Conservation (phyloP, 2,113 vertebrate genomes). For the Prietella phreatophila region DNA sequence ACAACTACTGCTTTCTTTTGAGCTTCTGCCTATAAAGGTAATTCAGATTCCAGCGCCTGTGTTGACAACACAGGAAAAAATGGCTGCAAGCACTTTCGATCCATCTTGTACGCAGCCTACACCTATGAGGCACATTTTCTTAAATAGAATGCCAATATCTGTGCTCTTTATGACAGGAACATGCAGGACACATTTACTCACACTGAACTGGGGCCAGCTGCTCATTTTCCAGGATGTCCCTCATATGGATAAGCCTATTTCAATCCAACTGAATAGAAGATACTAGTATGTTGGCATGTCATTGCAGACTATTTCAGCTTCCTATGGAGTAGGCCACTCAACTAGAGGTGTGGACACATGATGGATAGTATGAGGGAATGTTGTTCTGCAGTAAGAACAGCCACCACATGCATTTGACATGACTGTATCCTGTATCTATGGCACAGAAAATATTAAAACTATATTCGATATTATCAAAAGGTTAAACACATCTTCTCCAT, state of each 20-base stretch:
- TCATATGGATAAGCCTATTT: background rate
- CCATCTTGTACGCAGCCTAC: background rate
- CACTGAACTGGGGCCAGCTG: background rate
- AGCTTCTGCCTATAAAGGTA: background rate
- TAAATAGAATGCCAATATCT: background rate
- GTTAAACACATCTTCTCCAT: background rate
- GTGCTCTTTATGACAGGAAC: too few species aligned
- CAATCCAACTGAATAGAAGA: background rate
- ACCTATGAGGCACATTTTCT: too few species aligned
- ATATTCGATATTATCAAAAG: background rate
- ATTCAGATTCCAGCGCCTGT: background rate
- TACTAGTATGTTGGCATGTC: background rate
- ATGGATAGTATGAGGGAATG: background rate
- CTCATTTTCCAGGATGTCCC: background rate
- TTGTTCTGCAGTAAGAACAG: background rate
- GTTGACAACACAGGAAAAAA: background rate
- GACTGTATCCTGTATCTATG: background rate
- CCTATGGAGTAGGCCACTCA: background rate
- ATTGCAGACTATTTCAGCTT: background rate
- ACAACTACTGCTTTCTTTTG: background rate
- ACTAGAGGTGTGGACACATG: background rate
- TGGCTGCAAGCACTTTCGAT: background rate
- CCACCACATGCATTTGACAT: background rate
- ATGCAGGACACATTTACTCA: background rate
- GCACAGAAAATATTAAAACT: background rate